Evolutionary conservation across 2,888 invertebrate species (phyloP), one percentile per base, ranked within the genome.

Genomic region (Melinaea menophilus): DNA sequence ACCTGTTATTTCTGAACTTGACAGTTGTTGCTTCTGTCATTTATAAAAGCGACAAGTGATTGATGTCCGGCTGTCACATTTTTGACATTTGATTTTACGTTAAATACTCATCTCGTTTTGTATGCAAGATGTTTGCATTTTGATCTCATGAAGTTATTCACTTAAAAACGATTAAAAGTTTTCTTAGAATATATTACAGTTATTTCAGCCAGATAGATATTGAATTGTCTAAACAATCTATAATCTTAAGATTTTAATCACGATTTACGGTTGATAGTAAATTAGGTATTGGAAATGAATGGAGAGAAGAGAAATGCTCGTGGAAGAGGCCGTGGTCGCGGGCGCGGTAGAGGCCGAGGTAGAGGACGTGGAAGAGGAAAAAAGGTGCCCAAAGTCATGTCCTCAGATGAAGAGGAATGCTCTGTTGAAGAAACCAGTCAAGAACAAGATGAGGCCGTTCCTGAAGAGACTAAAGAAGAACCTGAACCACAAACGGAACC

Each of bases 241-340:
- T 48, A 48, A 51, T n/a, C 22, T 51, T 3, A 5, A 41, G 41
- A 9, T 41, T 9, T 41, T 41, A 9, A 9, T 31, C 48, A 3
- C 22, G 31, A 31, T 51, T n/a, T 11, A 51, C 51, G 4, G 22
- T 31, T 51, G 31, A 51, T 13, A 48, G 3, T 13, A 13, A 13
- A 48, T 51, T 31, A 31, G 4, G 31, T 51, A 35, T 37, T 51
- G 65, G 65, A 66, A 72, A 91, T 91, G 91, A 91, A 91, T 73
- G 82, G 81, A 74, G 91, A 91, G 70, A 92, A 93, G 77, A 92
- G 94, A 76, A 93, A 94, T 76, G 84, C 92, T 51, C 93, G 95
- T 61, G 95, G 95, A 31, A 90, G 96, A 74, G 94, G 95, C 57
- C 92, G 95, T 45, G 95, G 96, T n/a, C 92, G 95, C 46, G 95